A percentile compares a stretch with the other conserved stretches of the same genome.
These are phyloP conservation scores for Potamilus streckersoni DNA, from an alignment of 1,140 invertebrate species.

Conservation along the genomic window DNA sequence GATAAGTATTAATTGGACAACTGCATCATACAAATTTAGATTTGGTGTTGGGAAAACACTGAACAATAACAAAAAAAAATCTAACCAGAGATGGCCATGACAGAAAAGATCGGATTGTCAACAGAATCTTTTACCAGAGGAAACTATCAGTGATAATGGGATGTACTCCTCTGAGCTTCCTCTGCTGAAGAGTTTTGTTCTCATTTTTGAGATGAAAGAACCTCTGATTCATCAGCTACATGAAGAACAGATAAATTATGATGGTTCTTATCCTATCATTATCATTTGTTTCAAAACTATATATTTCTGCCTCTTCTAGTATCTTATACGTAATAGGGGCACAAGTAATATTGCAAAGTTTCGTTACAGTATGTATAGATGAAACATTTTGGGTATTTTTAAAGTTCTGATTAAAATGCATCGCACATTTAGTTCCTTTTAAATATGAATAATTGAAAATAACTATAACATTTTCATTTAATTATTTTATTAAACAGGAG, in stretches of 20 bases:
- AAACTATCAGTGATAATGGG: slow-evolving; percentile 23
- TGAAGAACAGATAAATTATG: slow-evolving; percentile 25
- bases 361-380: slow-evolving; percentile 19
- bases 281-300: neutral
- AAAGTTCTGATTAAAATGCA: slow-evolving; percentile 6
- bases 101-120: slow-evolving; percentile 28
- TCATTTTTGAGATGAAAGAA: slow-evolving; percentile 31
- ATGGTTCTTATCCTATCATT: neutral
- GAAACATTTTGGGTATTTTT: slow-evolving; percentile 2
- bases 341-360: slow-evolving; percentile 21
- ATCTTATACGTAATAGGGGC: slow-evolving; percentile 4
- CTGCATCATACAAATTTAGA: too few species aligned
- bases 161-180: slow-evolving; percentile 26
- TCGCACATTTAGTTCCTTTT: too few species aligned
- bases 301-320: neutral
- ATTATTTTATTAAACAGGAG: too few species aligned
- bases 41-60: too few species aligned
- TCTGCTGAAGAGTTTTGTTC: slow-evolving; percentile 25
- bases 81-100: slow-evolving; percentile 31
- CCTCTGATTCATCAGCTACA: slow-evolving; percentile 31
- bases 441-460: too few species aligned
- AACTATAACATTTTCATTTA: too few species aligned
- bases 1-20: too few species aligned
- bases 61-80: too few species aligned
- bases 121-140: slow-evolving; percentile 26